A percentile compares a stretch with the other conserved stretches of the same genome.
Conservation (phyloP, 2,113 vertebrate species). For the Atractosteus spatula region DNA sequence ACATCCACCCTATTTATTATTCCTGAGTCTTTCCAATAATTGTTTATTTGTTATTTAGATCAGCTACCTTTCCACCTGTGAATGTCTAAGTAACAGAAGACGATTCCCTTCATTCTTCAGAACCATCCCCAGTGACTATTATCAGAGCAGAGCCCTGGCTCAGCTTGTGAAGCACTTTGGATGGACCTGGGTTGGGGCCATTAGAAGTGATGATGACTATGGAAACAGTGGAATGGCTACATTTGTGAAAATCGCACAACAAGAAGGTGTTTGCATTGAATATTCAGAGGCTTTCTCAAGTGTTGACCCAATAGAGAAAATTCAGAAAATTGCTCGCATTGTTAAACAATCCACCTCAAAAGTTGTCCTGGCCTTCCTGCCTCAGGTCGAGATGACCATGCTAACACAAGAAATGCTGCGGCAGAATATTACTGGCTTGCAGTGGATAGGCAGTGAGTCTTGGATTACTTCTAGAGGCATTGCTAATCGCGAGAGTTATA, state of each 20-base stretch:
- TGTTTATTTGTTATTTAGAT: slow-evolving; percentile 3
- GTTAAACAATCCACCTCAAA: slow-evolving; percentile 15
- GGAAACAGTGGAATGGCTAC: slow-evolving; percentile 14
- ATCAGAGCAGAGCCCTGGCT: slow-evolving; percentile 20
- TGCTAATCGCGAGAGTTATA: not conserved
- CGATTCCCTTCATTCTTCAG: slow-evolving; percentile 26
- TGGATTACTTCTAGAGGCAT: slow-evolving; percentile 16
- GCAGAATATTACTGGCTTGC: slow-evolving; percentile 16
- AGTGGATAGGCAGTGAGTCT: slow-evolving; percentile 26
- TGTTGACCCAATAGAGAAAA: slow-evolving; percentile 11
- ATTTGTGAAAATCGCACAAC: slow-evolving; percentile 6
- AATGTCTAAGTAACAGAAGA: slow-evolving; percentile 16
- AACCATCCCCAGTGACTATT: slow-evolving; percentile 15
- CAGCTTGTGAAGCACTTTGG: slow-evolving; percentile 22
- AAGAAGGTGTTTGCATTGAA: slow-evolving; percentile 16
- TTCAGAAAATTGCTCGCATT: slow-evolving; percentile 2
- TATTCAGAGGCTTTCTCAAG: slow-evolving; percentile 14
- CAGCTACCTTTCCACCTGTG: slow-evolving; percentile 17
- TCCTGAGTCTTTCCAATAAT: too few relatives aligned
- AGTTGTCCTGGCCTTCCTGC: slow-evolving; percentile 17
- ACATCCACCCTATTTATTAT: not conserved
- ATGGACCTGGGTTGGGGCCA: slow-evolving; percentile 26
- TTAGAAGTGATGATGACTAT: slow-evolving; percentile 13
- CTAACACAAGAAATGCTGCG: slow-evolving; percentile 17
- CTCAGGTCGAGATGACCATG: slow-evolving; percentile 3